Conservation (phyloP, 2,888 invertebrate species). For the Chaetoderma sp. region DNA sequence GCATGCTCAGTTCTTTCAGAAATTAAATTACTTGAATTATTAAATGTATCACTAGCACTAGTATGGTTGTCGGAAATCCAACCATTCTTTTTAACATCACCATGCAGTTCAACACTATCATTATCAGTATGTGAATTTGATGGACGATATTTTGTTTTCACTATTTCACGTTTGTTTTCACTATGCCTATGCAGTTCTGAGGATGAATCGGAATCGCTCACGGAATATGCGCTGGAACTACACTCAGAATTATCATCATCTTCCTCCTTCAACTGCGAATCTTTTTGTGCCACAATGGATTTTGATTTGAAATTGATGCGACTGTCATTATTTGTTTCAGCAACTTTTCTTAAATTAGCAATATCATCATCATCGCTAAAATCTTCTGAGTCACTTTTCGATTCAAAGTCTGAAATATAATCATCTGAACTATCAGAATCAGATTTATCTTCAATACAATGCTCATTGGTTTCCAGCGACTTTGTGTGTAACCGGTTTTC, state of each 20-base stretch:
- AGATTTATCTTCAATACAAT: too few species aligned
- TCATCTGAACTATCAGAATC: slow-evolving; percentile 1
- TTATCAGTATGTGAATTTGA: too few species aligned
- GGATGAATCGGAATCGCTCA: slow-evolving; percentile 19
- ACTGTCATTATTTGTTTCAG: neutral
- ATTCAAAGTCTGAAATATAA: slow-evolving; percentile 2
- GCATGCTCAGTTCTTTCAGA: too few species aligned
- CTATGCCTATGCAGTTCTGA: neutral
- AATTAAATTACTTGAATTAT: too few species aligned
- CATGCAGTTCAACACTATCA: too few species aligned
- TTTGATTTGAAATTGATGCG: too few species aligned
- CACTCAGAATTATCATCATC: neutral
- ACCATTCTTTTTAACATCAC: neutral
- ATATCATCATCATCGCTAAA: neutral
- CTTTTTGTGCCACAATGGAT: too few species aligned
- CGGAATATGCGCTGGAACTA: slow-evolving; percentile 48
- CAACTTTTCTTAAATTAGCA: neutral
- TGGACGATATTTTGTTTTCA: neutral
- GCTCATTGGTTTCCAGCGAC: too few species aligned
- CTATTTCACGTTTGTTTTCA: neutral
- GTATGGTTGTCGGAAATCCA: neutral
- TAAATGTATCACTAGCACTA: neutral
- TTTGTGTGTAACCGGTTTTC: too few species aligned
- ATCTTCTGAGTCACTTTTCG: neutral
- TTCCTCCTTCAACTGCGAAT: too few species aligned